Percentiles rank a stretch among this genome's conserved stretches.
Evolutionary conservation across 2,797 vertebrate species (phyloP).

Genomic region (Chloroceryle inda): DNA sequence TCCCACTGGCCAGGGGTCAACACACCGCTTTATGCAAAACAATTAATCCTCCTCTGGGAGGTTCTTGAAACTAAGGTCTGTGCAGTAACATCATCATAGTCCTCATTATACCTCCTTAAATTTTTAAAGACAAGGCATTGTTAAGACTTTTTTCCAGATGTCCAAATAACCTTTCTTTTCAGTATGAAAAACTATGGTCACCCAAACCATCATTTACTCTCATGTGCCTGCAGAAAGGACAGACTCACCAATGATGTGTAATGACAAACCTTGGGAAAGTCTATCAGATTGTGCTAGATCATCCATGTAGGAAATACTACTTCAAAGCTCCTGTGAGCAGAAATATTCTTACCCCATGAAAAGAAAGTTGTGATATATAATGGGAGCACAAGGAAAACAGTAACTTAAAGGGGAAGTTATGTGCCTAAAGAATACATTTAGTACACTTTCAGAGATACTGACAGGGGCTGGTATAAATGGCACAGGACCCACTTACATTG

Average conservation of each 20-base stretch:
- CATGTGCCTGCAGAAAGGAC: background rate
- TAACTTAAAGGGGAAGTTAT: background rate
- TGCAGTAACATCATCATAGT: fast-evolving
- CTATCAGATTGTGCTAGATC: background rate
- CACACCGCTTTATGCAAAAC: background rate
- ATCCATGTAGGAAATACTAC: background rate
- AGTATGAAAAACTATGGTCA: background rate
- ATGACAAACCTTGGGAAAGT: background rate
- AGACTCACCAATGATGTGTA: background rate
- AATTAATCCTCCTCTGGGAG: background rate
- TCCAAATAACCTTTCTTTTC: background rate
- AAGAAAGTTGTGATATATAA: background rate
- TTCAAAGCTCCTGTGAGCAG: background rate
- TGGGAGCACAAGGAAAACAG: background rate
- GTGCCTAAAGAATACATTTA: background rate
- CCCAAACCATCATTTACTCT: background rate
- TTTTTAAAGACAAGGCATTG: background rate
- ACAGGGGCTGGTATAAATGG: background rate
- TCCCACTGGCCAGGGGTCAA: fast-evolving
- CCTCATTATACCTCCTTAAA: background rate
- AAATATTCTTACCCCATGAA: background rate
- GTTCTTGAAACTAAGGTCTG: background rate
- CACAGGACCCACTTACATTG: fast-evolving
- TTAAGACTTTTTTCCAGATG: background rate
- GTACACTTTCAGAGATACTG: background rate